Evolutionary conservation across 1,140 invertebrate species (phyloP), one percentile per base, ranked within the genome.

Genomic region (Dinoponera quadriceps): DNA sequence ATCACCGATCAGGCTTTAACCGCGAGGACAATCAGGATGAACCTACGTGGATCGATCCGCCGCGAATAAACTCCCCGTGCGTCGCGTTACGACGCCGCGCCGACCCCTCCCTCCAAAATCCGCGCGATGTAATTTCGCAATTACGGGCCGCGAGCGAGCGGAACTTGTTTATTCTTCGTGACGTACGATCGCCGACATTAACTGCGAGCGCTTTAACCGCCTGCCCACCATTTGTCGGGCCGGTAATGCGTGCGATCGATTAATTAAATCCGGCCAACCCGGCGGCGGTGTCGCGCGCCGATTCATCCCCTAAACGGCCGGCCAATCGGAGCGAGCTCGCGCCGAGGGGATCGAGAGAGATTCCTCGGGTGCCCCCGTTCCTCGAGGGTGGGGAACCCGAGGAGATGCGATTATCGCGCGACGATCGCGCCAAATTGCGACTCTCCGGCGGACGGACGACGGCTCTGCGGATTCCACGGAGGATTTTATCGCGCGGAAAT

Each of bases 261-360:
- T 89, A 89, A 89, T 89, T 89, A 89, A 88, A 88, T 89, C 84
- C 87, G 88, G 87, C 88, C 88, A 89, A 89, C 88, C n/a, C 88
- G 87, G 84, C 80, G 73, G 77, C 80, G 80, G 75, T 85, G 85
- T 85, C 86, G 86, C 74, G 73, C 87, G 84, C 72, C 57, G 88
- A 89, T 86, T 88, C 88, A 86, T 89, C 88, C 88, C 88, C 84
- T 89, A 89, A 89, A 88, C 75, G 88, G 9, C 81, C 62, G 74
- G 77, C 88, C 88, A 89, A 89, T 89, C 88, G 85, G 77, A 89
- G 87, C 69, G 60, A 78, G 54, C 38, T 82, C 65, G 14, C 86
- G 69, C 33, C 51, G 29, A 55, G 54, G 59, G 69, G 86, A 73
- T 72, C 75, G 54, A 71, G 33, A 55, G 78, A 9, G 38, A 85